Evolutionary conservation across 2,797 vertebrate species (phyloP).

Genomic region (Rhyacichthys aspro): DNA sequence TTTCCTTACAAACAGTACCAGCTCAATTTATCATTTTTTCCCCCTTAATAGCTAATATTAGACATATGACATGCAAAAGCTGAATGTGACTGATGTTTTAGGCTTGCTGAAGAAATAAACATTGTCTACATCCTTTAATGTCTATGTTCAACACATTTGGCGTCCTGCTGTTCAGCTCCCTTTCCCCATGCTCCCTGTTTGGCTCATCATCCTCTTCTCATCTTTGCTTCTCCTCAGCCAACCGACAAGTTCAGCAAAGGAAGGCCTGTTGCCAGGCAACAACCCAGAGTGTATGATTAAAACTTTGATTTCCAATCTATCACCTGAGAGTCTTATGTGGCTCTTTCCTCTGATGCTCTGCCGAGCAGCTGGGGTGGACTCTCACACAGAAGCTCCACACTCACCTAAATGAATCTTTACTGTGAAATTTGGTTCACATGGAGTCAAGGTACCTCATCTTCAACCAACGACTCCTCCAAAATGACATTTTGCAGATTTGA

Average conservation of each 20-base stretch:
- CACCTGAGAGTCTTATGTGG: conserved; percentile 71
- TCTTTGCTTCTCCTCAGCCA: conserved; percentile 61
- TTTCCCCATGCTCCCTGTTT: conserved; percentile 25
- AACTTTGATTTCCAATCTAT: conserved; percentile 82
- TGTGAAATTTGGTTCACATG: conserved; percentile 62
- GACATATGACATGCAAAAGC: neutral
- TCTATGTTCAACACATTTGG: conserved; percentile 28
- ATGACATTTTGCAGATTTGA: conserved; percentile 22
- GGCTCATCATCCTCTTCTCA: conserved; percentile 60
- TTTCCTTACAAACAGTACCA: too few relatives aligned
- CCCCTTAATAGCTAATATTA: neutral
- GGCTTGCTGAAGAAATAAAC: conserved; percentile 1
- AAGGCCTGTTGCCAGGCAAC: conserved; percentile 78
- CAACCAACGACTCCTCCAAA: conserved; percentile 19
- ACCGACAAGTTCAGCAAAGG: conserved; percentile 59
- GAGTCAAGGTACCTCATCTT: conserved; percentile 23
- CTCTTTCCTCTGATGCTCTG: conserved; percentile 64
- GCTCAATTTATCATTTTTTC: too few relatives aligned
- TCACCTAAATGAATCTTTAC: conserved; percentile 49
- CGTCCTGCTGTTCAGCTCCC: conserved; percentile 23
- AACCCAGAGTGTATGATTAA: conserved; percentile 75
- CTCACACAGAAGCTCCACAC: conserved; percentile 34
- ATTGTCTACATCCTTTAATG: conserved; percentile 21
- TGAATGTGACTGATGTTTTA: neutral
- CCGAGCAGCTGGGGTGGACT: conserved; percentile 57